phyloP scores from a whole-genome alignment of 1,140 invertebrate species.

The Drosophila kepulauana region DNA sequence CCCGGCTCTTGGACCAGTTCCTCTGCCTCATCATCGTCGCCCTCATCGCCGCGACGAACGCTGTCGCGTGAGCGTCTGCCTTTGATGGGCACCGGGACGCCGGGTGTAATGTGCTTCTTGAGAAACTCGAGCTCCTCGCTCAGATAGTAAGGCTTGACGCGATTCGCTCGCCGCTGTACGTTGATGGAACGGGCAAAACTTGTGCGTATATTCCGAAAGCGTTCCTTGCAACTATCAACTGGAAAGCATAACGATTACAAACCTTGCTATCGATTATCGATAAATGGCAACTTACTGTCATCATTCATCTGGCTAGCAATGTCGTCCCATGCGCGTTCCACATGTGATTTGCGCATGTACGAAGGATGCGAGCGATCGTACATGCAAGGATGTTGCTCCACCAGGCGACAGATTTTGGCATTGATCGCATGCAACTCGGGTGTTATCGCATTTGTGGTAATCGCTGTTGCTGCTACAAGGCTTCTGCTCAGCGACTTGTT shows the following conservation, averaged over 20 bases:
- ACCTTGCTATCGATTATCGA: background rate
- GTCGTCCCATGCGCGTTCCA: conserved; percentile 66
- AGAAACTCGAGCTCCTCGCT: conserved; percentile 67
- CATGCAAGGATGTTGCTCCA: conserved; percentile 68
- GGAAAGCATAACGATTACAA: background rate
- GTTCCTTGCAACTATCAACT: conserved; percentile 74
- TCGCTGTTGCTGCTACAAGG: conserved; percentile 16
- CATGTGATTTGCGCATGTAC: conserved; percentile 64
- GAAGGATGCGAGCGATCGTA: conserved; percentile 68
- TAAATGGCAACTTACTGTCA: conserved; percentile 46
- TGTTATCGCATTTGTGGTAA: conserved; percentile 35
- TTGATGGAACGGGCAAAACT: conserved; percentile 74
- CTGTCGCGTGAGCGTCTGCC: conserved; percentile 51
- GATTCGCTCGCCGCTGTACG: conserved; percentile 56
- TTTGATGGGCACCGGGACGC: conserved; percentile 58
- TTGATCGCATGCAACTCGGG: conserved; percentile 62
- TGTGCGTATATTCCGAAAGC: conserved; percentile 76
- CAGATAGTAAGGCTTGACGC: conserved; percentile 73
- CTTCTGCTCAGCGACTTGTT: conserved; percentile 17
- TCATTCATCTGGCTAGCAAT: conserved; percentile 64
- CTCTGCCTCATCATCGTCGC: conserved; percentile 34
- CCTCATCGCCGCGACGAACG: conserved; percentile 29
- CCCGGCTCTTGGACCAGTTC: conserved; percentile 38
- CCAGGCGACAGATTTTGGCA: conserved; percentile 72
- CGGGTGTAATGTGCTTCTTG: conserved; percentile 67